A percentile compares a stretch with the other conserved stretches of the same genome.
These are phyloP conservation scores for Papilio machaon DNA, from an alignment of 1,140 invertebrate genomes.

Conservation along the genomic window DNA sequence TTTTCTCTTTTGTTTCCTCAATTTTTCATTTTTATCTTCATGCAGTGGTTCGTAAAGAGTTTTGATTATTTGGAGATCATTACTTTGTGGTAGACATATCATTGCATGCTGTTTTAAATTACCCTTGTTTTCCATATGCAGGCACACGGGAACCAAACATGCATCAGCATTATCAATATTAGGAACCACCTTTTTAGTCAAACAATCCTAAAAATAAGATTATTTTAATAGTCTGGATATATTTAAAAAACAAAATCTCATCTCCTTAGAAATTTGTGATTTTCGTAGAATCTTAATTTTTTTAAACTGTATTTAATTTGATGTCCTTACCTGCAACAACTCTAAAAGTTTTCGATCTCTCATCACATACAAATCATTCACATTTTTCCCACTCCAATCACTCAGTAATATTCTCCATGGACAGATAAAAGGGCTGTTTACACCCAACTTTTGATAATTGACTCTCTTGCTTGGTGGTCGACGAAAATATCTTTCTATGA, in stretches of 20 bases:
- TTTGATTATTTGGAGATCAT: conserved; percentile 80
- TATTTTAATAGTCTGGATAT: not conserved
- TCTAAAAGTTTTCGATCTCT: conserved; percentile 81
- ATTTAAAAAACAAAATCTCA: too few species aligned
- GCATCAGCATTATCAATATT: conserved; percentile 50
- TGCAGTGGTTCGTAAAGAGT: conserved; percentile 82
- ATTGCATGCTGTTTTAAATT: conserved; percentile 80
- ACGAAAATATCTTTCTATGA: conserved; percentile 85
- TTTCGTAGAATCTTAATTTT: too few species aligned
- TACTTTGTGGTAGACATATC: conserved; percentile 84
- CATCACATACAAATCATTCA: conserved; percentile 81
- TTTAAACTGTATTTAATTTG: conserved; percentile 6
- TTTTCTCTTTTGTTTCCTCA: conserved; percentile 82
- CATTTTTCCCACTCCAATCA: conserved; percentile 84
- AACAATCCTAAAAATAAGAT: conserved; percentile 51
- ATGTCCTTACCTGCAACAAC: conserved; percentile 62
- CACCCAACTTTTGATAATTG: conserved; percentile 90
- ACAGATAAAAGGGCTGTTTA: conserved; percentile 89
- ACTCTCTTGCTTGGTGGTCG: conserved; percentile 92
- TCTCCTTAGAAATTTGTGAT: too few species aligned
- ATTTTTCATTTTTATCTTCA: conserved; percentile 82
- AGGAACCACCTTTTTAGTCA: conserved; percentile 52
- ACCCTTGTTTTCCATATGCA: conserved; percentile 62
- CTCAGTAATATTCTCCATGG: conserved; percentile 87
- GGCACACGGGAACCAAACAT: conserved; percentile 65